Base-by-base conservation (phyloP, 2,888 invertebrate species). In the Lasioglossum oenotherae region DNA sequence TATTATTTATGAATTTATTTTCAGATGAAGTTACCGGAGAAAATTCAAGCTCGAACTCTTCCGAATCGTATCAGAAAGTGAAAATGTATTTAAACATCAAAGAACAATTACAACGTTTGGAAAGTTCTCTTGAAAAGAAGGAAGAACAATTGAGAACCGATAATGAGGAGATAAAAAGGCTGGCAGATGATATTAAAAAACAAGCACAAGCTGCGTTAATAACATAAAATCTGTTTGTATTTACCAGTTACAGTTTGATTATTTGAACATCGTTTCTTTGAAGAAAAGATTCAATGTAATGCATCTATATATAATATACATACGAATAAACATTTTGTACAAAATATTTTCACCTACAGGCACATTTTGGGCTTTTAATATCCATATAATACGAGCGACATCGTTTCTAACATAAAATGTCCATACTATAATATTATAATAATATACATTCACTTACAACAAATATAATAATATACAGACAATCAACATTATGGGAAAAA, bases 1-100 rank as follows among this genome's bases (percentile, higher is more conserved):
- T n/a, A 35, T 23, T 77, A 41, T 41, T 44, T 38, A 10, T 69
- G n/a, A 78, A 81, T 78, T 82, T 75, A 67, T 87, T 82, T 86
- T 87, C 90, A 96, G 96, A 94, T 95, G 85, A 94, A 95, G 12
- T 92, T 95, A 86, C 95, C 95, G 87, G 94, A 35, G 91, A 90
- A 71, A 87, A 85, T 84, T 80, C 85, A 19, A 89, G 88, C 35
- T 77, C 77, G 16, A 90, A 88, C 53, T 91, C 90, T 85, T 88
- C 92, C 16, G 93, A 92, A 78, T 92, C 94, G 49, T 95, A 95
- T 85, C 91, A 92, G 67, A 93, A 94, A 88, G 92, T 94, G 0
- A 93, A 94, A 86, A 91, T 86, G 6, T 95, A 94, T 88, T 89
- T 95, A 75, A 93, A 93, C 79, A 92, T 93, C 12, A 95, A 93